Evolutionary conservation across 2,113 vertebrate genomes (phyloP).

Genomic region (Dasypus novemcinctus): DNA sequence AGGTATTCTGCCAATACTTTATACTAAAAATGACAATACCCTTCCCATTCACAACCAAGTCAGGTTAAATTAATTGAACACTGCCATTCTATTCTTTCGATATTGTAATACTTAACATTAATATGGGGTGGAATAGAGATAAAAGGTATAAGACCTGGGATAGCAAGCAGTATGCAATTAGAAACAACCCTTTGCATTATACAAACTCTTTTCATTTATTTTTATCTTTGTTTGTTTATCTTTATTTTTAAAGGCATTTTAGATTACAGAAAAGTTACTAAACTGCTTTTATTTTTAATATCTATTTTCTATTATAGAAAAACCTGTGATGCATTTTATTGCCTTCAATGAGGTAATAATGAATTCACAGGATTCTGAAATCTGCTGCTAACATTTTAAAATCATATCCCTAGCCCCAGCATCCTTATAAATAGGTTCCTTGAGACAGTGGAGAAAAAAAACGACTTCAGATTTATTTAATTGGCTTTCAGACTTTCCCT

Average conservation of each 20-base stretch:
- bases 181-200: neutral
- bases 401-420: conserved; percentile 23
- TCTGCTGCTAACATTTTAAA: conserved; percentile 56
- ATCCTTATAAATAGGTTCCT: conserved; percentile 64
- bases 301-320: neutral
- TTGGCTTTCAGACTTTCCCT: conserved; percentile 42
- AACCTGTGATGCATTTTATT: neutral
- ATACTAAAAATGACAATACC: neutral
- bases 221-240: too few species aligned
- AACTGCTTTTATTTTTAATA: conserved; percentile 14
- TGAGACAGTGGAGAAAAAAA: conserved; percentile 62
- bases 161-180: neutral
- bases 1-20: neutral
- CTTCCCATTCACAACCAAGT: neutral
- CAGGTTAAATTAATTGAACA: neutral
- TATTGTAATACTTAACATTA: neutral
- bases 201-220: neutral
- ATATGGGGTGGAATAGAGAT: neutral
- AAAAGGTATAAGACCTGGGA: neutral
- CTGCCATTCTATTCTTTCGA: neutral
- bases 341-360: neutral
- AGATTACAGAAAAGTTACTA: too few species aligned
- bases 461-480: conserved; percentile 61
- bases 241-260: too few species aligned
- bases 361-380: conserved; percentile 54